A percentile compares a stretch with the other conserved stretches of the same genome.
Evolutionary conservation across 2,888 invertebrate genomes (phyloP).

Genomic region (Conops quadrifasciatus): DNA sequence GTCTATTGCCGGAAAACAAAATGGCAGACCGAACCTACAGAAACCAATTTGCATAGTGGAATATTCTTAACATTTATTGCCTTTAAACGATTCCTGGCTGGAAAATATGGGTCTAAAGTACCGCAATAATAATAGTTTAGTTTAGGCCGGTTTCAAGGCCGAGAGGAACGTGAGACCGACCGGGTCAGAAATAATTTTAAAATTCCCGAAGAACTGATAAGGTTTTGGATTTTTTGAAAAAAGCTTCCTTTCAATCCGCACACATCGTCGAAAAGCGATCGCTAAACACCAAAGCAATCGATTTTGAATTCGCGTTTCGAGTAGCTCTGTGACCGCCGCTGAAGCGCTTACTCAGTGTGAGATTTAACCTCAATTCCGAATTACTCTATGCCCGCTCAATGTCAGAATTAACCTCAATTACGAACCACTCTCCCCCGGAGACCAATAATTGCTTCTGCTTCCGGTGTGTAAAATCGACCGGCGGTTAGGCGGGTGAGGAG

Average conservation of each 20-base stretch:
- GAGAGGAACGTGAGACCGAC: too few relatives aligned
- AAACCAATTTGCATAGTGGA: neutral
- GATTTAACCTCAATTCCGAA: too few relatives aligned
- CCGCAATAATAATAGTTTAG: too few relatives aligned
- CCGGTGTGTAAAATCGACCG: neutral
- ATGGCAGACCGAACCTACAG: neutral
- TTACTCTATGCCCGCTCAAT: neutral
- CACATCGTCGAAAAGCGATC: too few relatives aligned
- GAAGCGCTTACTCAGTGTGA: too few relatives aligned
- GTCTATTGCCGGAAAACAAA: neutral
- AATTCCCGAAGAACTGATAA: too few relatives aligned
- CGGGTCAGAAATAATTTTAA: too few relatives aligned
- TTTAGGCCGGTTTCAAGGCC: neutral
- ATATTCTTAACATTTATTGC: neutral
- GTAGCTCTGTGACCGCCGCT: too few relatives aligned
- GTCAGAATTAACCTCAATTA: slow-evolving; percentile 31
- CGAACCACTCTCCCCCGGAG: neutral
- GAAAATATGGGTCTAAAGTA: slow-evolving; percentile 3
- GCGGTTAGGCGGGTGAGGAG: neutral
- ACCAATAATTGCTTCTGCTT: neutral
- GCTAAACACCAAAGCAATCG: too few relatives aligned
- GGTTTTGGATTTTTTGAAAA: too few relatives aligned
- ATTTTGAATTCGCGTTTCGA: too few relatives aligned
- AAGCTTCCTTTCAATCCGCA: too few relatives aligned
- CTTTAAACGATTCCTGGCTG: slow-evolving; percentile 6